These are phyloP conservation scores for Chrysodeixis includens DNA, from an alignment of 2,888 invertebrate genomes.

Conservation along the genomic window DNA sequence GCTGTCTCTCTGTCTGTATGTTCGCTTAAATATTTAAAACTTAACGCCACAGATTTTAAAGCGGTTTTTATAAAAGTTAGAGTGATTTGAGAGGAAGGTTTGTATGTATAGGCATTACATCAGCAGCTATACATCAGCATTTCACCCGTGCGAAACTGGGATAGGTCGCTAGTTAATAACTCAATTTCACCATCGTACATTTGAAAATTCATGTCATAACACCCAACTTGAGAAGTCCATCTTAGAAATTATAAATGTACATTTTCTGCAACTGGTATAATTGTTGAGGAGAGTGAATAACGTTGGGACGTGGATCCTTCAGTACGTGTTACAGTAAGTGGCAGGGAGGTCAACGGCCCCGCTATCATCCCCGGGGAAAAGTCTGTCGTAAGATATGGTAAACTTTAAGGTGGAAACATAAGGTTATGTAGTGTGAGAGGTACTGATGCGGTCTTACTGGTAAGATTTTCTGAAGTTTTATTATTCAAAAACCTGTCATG, in stretches of 20 bases:
- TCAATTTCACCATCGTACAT: background rate
- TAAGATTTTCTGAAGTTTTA: background rate
- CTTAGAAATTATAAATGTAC: constrained; percentile 1
- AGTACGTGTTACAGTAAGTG: constrained; percentile 54
- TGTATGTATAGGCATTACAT: too few relatives aligned
- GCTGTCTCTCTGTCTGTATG: too few relatives aligned
- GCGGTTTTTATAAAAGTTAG: too few relatives aligned
- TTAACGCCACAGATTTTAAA: too few relatives aligned
- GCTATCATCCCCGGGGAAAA: constrained; percentile 59
- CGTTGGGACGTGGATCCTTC: constrained; percentile 37
- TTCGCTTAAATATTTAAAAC: too few relatives aligned
- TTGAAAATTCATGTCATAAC: background rate
- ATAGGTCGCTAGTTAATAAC: too few relatives aligned
- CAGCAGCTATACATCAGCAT: too few relatives aligned
- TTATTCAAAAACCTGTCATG: too few relatives aligned
- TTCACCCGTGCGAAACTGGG: too few relatives aligned
- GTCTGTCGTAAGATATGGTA: constrained; percentile 68
- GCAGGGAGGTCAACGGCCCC: constrained; percentile 61
- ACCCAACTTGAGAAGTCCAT: background rate
- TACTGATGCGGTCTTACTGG: background rate
- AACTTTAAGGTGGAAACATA: constrained; percentile 60
- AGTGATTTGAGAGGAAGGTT: too few relatives aligned
- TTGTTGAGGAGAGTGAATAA: constrained; percentile 40
- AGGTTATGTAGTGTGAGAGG: constrained; percentile 15
- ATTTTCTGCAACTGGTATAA: constrained; percentile 26